Conservation (phyloP, 2,888 invertebrate species). For the Leucania comma region DNA sequence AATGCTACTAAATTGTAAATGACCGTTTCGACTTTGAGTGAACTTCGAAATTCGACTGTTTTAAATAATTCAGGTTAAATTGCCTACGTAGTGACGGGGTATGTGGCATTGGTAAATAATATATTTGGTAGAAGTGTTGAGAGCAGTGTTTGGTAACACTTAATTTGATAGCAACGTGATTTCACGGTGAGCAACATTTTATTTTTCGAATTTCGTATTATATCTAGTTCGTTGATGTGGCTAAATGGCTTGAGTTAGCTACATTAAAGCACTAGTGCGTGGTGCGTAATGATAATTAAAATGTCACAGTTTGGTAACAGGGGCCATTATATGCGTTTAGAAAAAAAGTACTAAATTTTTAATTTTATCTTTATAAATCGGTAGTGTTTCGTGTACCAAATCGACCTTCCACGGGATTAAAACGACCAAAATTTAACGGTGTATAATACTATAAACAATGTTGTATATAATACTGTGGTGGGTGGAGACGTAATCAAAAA, state of each 20-base stretch:
- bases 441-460: too few species aligned
- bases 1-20: slow-evolving; percentile 85
- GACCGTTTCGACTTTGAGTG: slow-evolving; percentile 81
- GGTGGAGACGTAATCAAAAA: too few species aligned
- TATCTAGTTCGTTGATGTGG: slow-evolving; percentile 15
- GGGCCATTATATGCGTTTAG: too few species aligned
- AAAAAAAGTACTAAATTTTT: too few species aligned
- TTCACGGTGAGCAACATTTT: slow-evolving; percentile 55
- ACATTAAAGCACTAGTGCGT: too few species aligned
- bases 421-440: too few species aligned
- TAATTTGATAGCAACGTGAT: slow-evolving; percentile 74
- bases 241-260: slow-evolving; percentile 11
- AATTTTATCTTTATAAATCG: too few species aligned
- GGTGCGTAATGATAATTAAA: too few species aligned
- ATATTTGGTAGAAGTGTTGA: slow-evolving; percentile 65
- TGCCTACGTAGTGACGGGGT: slow-evolving; percentile 71
- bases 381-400: too few species aligned
- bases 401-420: too few species aligned
- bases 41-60: slow-evolving; percentile 80
- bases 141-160: slow-evolving; percentile 68
- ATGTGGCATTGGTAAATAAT: slow-evolving; percentile 74
- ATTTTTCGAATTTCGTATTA: background rate
- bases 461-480: too few species aligned
- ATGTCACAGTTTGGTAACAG: too few species aligned
- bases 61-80: slow-evolving; percentile 83